Evolutionary conservation across 2,888 invertebrate species (phyloP), one percentile per base, ranked within the genome.

Genomic region (Melanophora roralis): DNA sequence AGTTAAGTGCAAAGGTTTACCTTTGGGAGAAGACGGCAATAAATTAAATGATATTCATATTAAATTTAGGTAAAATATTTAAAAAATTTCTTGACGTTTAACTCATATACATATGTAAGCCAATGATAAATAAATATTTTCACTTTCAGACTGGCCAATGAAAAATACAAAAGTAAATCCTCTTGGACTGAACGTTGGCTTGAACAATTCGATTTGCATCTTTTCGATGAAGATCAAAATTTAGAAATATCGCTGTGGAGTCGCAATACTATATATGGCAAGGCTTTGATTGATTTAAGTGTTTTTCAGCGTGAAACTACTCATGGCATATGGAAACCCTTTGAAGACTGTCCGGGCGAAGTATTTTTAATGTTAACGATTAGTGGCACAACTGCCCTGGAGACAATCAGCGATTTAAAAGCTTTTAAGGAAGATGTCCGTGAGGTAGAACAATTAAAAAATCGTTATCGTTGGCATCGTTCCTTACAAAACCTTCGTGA

Each of bases 131-230:
- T 5, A 8, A 16, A 11, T 8, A 38, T 8, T 21, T 19, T n/a
- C 2, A 1, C 9, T 57, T 76, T 38, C 88, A 96, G 97, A 90
- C 93, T 99, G 90, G 98, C 98, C 80, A 96, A 96, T 86, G 99
- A 99, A 91, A 99, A 98, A 91, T 98, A 96, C 91, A 98, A 98
- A 91, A 97, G 97, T 89, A 97, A 98, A 89, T 94, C 95, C 73
- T 93, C 94, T 67, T 94, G 95, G 93, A 95, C 97, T 88, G 94
- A 96, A 0, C 90, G 96, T 67, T 99, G 99, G 99, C 88, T 98
- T 86, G 99, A 99, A 88, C 98, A 98, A 90, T 98, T 99, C 88
- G 98, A 99, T 89, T 92, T 99, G 32, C 98, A 99, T 89, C 92
- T 99, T 7, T 99, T 96, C 89, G 98, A 98, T 85, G 98, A 98